Conservation (phyloP, 2,113 vertebrate genomes). For the Neodon shergylaensis region DNA sequence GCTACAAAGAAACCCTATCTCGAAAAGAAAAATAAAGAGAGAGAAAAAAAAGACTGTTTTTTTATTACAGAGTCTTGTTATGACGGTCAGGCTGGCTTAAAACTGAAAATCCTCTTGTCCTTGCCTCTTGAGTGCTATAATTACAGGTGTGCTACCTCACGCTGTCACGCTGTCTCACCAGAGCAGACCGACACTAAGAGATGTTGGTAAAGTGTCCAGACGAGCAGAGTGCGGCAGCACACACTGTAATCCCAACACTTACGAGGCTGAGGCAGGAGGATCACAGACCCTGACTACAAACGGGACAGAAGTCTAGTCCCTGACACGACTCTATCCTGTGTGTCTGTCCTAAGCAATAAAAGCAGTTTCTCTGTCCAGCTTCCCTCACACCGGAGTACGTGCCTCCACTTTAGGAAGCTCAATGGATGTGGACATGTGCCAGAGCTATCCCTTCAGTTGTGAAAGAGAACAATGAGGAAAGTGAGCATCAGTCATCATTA, state of each 20-base stretch:
- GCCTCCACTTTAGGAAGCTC: conserved; percentile 78
- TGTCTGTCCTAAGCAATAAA: fast-evolving
- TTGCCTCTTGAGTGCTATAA: no score
- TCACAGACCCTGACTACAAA: neutral
- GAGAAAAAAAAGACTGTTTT: neutral
- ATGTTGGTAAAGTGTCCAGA: neutral
- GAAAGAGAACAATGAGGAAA: conserved; percentile 94
- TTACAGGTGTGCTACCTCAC: neutral
- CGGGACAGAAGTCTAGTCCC: neutral
- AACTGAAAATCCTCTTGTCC: neutral
- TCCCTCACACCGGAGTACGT: conserved; percentile 3
- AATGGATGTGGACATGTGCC: conserved; percentile 65
- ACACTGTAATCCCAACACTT: neutral
- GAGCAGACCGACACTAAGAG: neutral
- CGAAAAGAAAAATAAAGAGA: no score
- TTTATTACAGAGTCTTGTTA: neutral
- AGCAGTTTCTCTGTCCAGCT: conserved; percentile 1
- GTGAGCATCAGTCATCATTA: conserved; percentile 93
- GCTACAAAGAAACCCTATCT: no score
- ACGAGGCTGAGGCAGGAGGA: neutral
- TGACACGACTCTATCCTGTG: conserved; percentile 72
- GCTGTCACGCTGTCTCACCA: neutral
- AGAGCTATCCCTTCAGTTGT: conserved; percentile 79
- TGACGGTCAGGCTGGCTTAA: neutral
- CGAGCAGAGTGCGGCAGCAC: neutral